Evolutionary conservation across 2,888 invertebrate genomes (phyloP).

Genomic region (Ochropacha duplaris): DNA sequence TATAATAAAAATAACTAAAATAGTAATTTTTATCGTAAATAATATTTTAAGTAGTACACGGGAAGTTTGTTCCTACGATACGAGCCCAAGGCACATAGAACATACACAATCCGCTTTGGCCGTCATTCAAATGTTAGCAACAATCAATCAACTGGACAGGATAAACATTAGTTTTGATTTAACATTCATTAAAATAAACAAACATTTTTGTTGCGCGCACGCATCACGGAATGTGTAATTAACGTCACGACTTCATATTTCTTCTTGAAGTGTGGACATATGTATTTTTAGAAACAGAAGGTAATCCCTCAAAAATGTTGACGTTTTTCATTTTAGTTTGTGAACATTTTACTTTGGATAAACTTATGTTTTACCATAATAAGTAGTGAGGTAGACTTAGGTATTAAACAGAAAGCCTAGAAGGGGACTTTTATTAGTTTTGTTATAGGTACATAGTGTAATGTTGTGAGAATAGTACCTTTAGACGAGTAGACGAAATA

Average conservation of each 20-base stretch:
- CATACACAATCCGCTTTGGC: slow-evolving; percentile 25
- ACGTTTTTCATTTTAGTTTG: slow-evolving; percentile 16
- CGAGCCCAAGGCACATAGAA: slow-evolving; percentile 46
- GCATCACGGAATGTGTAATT: slow-evolving; percentile 53
- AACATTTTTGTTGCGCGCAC: slow-evolving; percentile 51
- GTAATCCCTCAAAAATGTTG: slow-evolving; percentile 36
- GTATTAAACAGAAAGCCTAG: too few relatives aligned
- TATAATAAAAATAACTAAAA: not conserved
- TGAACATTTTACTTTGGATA: too few relatives aligned
- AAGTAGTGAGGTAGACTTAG: too few relatives aligned
- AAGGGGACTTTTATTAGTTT: slow-evolving; percentile 3
- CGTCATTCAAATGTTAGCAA: slow-evolving; percentile 47
- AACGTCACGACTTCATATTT: slow-evolving; percentile 64
- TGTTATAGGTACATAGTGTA: not conserved
- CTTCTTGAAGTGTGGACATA: slow-evolving; percentile 35
- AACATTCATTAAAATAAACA: slow-evolving; percentile 67
- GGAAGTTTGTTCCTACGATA: slow-evolving; percentile 15
- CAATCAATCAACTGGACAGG: slow-evolving; percentile 66
- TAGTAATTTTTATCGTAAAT: slow-evolving; percentile 5
- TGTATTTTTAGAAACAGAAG: slow-evolving; percentile 27
- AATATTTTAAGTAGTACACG: not conserved
- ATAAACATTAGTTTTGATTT: slow-evolving; percentile 69
- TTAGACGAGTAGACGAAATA: not conserved
- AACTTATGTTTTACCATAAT: too few relatives aligned
- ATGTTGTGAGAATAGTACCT: not conserved